phyloP scores from a whole-genome alignment of 2,113 vertebrate genomes.

The Cryptomyrus ogoouensis region DNA sequence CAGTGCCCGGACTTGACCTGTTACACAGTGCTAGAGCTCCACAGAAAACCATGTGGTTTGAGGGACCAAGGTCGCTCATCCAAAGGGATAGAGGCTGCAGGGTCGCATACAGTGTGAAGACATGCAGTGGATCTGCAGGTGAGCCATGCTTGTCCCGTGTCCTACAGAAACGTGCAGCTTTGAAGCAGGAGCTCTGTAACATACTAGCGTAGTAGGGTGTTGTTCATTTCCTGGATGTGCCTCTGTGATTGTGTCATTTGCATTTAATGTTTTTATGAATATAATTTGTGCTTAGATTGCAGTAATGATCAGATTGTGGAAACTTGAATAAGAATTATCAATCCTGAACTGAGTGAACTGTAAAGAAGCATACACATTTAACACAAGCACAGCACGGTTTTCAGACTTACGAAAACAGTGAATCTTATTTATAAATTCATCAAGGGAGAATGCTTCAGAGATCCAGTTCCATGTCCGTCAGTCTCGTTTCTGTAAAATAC shows the following conservation, averaged over 20 bases:
- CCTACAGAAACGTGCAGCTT: background rate
- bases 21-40: background rate
- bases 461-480: background rate
- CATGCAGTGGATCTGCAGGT: background rate
- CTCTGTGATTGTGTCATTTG: background rate
- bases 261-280: background rate
- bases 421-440: background rate
- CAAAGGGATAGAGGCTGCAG: background rate
- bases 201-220: background rate
- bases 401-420: background rate
- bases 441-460: background rate
- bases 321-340: background rate
- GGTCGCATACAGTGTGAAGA: background rate
- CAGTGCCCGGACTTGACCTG: background rate
- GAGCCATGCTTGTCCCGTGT: background rate
- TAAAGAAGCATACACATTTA: background rate
- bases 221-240: background rate
- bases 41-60: background rate
- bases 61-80: background rate
- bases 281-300: background rate
- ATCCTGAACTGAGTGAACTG: background rate
- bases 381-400: background rate
- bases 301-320: background rate
- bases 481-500: background rate
- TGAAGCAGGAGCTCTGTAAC: background rate